Evolutionary conservation across 2,888 invertebrate species (phyloP), one percentile per base, ranked within the genome.

Genomic region (Dascillus cervinus): DNA sequence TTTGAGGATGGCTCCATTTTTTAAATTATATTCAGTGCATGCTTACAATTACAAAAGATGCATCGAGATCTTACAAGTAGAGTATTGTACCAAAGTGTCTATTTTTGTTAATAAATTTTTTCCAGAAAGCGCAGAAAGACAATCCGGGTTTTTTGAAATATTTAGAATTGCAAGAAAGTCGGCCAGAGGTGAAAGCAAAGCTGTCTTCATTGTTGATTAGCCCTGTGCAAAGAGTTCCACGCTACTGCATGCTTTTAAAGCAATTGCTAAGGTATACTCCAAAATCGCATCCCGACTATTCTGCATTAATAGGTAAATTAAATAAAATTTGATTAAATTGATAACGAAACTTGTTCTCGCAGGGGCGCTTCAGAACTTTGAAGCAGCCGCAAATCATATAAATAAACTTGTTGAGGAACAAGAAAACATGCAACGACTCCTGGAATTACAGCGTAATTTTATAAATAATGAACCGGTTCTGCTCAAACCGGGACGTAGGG

Each of bases 211-310:
- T 86, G 21, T 66, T 86, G 43, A 86, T 86, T 43, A 76, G 78
- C 2, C 86, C 86, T 8, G 81, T 87, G 46, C 86, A 87, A 58
- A 67, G 86, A 48, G 72, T 87, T 28, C 86, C 86, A 1, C 71
- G 85, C 26, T 86, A 86, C 56, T 77, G 79, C 50, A 64, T 86
- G 22, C 63, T 86, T 8, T 60, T 86, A 27, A 75, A 77, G 50
- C 80, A 84, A 56, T 71, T 86, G 4, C 50, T 81, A 13, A 65
- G 72, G 13, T 71, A 77, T 42, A 79, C 80, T 1, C 62, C 71
- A 22, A 60, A 62, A 9, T 66, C 67, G 6, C 74, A 79, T 52
- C 61, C 65, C 21, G 76, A 79, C 48, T 75, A 72, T 49, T 60
- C 60, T 37, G 52, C 64, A 8, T 55, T 77, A 1, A 67, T 69